Conservation (phyloP, 2,797 vertebrate genomes). For the Loris lydekkerianus region DNA sequence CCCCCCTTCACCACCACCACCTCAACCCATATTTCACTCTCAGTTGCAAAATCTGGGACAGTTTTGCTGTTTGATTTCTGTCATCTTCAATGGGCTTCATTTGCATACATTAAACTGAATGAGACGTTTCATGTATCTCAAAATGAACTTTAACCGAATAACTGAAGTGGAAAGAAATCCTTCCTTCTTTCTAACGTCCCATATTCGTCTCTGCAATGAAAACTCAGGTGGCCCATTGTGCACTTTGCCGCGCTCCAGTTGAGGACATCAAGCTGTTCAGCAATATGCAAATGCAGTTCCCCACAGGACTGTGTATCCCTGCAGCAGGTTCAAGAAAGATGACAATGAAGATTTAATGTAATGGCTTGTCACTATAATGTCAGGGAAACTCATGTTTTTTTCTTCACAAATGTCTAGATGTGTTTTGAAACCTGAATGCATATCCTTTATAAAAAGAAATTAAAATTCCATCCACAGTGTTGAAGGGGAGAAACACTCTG, state of each 20-base stretch:
- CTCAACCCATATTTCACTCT: not conserved
- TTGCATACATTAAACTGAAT: not conserved
- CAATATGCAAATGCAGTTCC: not conserved
- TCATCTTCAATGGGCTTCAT: constrained; percentile 65
- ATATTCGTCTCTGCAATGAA: constrained; percentile 38
- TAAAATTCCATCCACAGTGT: not conserved
- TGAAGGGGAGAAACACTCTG: not conserved
- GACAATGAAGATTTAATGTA: constrained; percentile 57
- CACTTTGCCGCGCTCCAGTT: constrained; percentile 35
- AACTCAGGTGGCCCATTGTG: not conserved
- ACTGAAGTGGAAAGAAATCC: not conserved
- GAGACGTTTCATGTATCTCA: not conserved
- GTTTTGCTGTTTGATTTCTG: constrained; percentile 44
- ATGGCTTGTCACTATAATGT: not conserved
- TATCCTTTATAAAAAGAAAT: constrained; percentile 19
- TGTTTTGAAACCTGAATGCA: not conserved
- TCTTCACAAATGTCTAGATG: not conserved
- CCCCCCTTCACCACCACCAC: too few species aligned
- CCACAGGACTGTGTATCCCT: not conserved
- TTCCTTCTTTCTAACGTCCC: not conserved
- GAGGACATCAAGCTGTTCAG: constrained; percentile 57
- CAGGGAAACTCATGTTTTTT: constrained; percentile 31
- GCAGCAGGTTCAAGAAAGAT: not conserved
- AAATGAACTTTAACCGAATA: constrained; percentile 47
- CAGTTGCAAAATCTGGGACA: constrained; percentile 13